phyloP scores from a whole-genome alignment of 2,797 vertebrate genomes.

The Morus bassanus region DNA sequence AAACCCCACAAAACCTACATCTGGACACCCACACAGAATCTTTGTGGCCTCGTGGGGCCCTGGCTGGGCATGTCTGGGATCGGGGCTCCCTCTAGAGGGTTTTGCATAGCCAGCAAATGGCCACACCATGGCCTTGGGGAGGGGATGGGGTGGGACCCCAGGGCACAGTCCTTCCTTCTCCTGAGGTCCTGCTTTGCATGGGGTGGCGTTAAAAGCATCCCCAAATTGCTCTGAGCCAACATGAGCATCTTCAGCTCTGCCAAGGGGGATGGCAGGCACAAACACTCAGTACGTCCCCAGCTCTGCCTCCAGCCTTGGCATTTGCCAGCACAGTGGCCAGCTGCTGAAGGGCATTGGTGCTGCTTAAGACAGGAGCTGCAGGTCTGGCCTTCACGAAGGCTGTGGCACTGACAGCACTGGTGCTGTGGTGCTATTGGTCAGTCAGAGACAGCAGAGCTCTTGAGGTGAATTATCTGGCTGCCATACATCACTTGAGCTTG shows the following conservation, averaged over 20 bases:
- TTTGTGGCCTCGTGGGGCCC: background rate
- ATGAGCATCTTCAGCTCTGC: background rate
- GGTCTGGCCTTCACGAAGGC: background rate
- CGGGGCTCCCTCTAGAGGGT: constrained; percentile 53
- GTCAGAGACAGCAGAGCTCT: background rate
- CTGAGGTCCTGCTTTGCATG: background rate
- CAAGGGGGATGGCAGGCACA: background rate
- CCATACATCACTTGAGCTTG: background rate
- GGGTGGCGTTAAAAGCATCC: background rate
- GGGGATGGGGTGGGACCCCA: accelerated
- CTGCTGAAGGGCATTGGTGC: background rate
- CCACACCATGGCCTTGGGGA: accelerated
- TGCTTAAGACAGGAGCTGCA: background rate
- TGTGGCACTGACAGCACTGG: too few relatives aligned
- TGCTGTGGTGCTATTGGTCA: background rate
- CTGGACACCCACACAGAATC: background rate
- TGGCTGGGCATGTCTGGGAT: background rate
- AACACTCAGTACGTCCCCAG: accelerated
- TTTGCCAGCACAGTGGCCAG: background rate
- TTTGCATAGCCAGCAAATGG: background rate
- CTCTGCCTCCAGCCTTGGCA: background rate
- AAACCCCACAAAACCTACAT: background rate
- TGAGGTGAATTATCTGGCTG: background rate
- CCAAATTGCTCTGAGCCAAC: background rate
- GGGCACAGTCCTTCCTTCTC: background rate